Evolutionary conservation across 1,140 invertebrate species (phyloP).

Genomic region (Panulirus ornatus): DNA sequence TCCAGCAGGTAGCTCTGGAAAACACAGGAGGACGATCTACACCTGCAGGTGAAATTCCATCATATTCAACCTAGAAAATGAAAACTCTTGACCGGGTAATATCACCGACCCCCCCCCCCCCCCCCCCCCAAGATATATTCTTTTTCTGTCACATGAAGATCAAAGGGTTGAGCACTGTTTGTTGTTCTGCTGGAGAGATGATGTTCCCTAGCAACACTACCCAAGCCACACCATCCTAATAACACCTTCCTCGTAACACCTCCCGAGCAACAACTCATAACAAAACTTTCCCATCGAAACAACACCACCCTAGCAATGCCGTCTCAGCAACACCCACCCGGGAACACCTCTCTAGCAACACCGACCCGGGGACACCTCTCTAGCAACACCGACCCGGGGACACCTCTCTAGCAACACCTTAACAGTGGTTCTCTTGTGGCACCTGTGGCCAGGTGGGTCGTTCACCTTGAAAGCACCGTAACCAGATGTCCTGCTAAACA

Average conservation of each 20-base stretch:
- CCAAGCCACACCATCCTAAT: too few species aligned
- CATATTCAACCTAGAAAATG: not conserved
- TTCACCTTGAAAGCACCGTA: slow-evolving; percentile 64
- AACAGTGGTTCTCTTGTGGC: not conserved
- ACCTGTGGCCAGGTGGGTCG: too few species aligned
- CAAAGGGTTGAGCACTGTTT: not conserved
- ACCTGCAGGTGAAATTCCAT: not conserved
- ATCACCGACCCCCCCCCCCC: too few species aligned
- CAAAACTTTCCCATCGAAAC: not conserved
- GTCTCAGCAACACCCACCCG: too few species aligned
- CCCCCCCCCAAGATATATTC: not conserved
- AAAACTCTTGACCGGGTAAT: too few species aligned
- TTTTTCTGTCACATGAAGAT: not conserved
- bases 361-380: not conserved
- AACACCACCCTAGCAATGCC: not conserved
- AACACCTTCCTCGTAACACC: too few species aligned
- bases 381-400: too few species aligned
- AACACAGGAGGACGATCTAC: not conserved
- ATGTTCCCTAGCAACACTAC: not conserved
- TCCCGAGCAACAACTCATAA: not conserved
- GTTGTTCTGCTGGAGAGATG: not conserved
- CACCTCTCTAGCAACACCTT: not conserved
- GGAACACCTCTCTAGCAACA: not conserved
- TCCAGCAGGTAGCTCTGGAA: slow-evolving; percentile 67
- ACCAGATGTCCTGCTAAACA: slow-evolving; percentile 49